A percentile compares a stretch with the other conserved stretches of the same genome.
These are phyloP conservation scores for Globodera rostochiensis DNA, from an alignment of 1,140 invertebrate species.

Conservation along the genomic window DNA sequence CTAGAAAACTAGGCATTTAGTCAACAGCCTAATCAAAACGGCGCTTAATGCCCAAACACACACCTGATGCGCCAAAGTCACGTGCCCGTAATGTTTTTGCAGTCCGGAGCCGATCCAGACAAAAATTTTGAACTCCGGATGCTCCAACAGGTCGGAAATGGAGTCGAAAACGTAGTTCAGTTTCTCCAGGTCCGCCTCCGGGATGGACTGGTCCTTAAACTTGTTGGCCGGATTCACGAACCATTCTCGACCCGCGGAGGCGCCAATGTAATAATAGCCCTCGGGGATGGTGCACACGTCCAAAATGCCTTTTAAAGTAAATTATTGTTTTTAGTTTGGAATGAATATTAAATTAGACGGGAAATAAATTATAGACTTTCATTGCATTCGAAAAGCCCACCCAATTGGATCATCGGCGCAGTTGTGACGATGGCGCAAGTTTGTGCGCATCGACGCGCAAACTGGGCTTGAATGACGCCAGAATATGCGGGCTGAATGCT, in stretches of 20 bases:
- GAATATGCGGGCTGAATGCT: conserved; percentile 63
- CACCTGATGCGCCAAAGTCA: conserved; percentile 60
- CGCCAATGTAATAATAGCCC: conserved; percentile 65
- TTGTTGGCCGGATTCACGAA: conserved; percentile 61
- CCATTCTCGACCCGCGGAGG: conserved; percentile 63
- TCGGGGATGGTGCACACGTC: conserved; percentile 64
- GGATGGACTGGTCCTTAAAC: conserved; percentile 64
- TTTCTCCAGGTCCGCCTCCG: conserved; percentile 57
- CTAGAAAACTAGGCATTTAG: not conserved
- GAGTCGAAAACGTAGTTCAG: conserved; percentile 57
- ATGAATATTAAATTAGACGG: too few species aligned
- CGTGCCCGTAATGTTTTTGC: conserved; percentile 64
- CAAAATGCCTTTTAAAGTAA: conserved; percentile 31
- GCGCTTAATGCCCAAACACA: too few species aligned
- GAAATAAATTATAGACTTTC: too few species aligned
- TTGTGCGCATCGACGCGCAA: conserved; percentile 64
- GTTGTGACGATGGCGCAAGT: conserved; percentile 65
- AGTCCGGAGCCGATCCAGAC: conserved; percentile 64
- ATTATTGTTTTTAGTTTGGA: too few species aligned
- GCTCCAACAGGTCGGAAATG: conserved; percentile 56
- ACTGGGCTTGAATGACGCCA: conserved; percentile 65
- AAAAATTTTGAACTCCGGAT: conserved; percentile 61
- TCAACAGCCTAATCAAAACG: too few species aligned
- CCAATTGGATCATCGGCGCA: conserved; percentile 62
- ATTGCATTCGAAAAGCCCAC: conserved; percentile 17